These are phyloP conservation scores for Embidobia sp. DNA, from an alignment of 2,888 invertebrate genomes.

Conservation along the genomic window DNA sequence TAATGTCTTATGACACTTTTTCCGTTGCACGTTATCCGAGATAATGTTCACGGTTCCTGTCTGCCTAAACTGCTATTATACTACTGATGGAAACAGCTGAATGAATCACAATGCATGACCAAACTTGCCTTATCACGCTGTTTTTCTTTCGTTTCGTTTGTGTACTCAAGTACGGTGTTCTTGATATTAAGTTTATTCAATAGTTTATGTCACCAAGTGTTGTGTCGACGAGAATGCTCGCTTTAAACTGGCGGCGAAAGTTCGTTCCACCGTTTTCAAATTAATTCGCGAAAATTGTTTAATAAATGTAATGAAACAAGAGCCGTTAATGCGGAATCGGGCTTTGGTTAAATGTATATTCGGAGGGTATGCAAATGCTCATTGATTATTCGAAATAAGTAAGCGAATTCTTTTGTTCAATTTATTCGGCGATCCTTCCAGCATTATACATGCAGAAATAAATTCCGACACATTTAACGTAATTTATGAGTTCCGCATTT, in stretches of 20 bases:
- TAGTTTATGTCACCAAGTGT: constrained; percentile 3
- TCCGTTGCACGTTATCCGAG: constrained; percentile 18
- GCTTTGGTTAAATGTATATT: no score
- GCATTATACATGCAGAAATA: no score
- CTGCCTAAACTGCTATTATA: constrained; percentile 54
- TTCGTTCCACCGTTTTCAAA: no score
- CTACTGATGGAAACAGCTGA: constrained; percentile 48
- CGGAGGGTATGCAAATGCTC: no score
- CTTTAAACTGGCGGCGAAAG: neutral
- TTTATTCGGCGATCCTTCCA: no score
- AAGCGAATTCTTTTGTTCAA: no score
- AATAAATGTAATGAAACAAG: no score
- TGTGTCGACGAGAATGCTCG: neutral
- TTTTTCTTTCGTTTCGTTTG: constrained; percentile 30
- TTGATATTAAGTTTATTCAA: constrained; percentile 32
- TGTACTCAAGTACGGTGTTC: constrained; percentile 10
- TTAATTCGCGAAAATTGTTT: no score
- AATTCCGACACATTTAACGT: no score
- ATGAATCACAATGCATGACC: constrained; percentile 33
- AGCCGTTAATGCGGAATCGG: no score
- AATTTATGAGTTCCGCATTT: no score
- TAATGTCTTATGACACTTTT: constrained; percentile 41
- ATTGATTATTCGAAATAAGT: no score
- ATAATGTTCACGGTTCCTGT: constrained; percentile 29
- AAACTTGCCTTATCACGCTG: constrained; percentile 34